Evolutionary conservation across 2,888 invertebrate genomes (phyloP), one percentile per base, ranked within the genome.

Genomic region (Callyntrura guangdongensis): DNA sequence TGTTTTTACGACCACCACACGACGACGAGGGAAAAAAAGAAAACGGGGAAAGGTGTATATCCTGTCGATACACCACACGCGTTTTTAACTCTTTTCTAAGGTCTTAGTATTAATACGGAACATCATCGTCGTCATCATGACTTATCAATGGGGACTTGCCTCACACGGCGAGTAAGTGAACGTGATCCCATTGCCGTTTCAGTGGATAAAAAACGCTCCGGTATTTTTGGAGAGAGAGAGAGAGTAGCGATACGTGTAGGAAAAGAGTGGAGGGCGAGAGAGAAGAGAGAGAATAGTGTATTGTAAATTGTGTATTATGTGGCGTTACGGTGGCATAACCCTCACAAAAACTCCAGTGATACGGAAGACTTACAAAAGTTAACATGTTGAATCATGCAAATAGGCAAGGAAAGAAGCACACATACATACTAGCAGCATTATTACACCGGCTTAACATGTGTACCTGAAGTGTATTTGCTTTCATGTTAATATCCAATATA

Each of bases 341-440:
- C 56, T 36, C 59, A 59, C 45, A 79, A 49, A 49, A 77, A 79
- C 36, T 81, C 53, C 69, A 59, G 25, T 88, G 69, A 82, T 81
- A 72, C 82, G 82, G 53, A 82, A 81, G 69, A 82, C 81, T 36
- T 72, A 12, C n/a, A 81, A 88, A 88, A 79, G 79, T 77, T 86
- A 86, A 88, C 88, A 82, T 88, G 88, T 88, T 88, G 81, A 87
- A 82, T 77, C 88, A 88, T 88, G 81, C 88, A 88, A 88, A 88
- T 88, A 82, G 45, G 84, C 25, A 17, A 14, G 61, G 2, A 64
- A n/a, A 56, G 27, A 25, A 56, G 56, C 84, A 53, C 36, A 77
- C 64, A 64, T 22, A 20, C 17, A 1, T 6, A 36, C 11, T 9
- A 22, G 27, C n/a, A 69, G 20, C 14, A 74, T 49, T 74, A 14